Base-by-base conservation (phyloP, 2,113 vertebrate species). In the Leucosticte australis region DNA sequence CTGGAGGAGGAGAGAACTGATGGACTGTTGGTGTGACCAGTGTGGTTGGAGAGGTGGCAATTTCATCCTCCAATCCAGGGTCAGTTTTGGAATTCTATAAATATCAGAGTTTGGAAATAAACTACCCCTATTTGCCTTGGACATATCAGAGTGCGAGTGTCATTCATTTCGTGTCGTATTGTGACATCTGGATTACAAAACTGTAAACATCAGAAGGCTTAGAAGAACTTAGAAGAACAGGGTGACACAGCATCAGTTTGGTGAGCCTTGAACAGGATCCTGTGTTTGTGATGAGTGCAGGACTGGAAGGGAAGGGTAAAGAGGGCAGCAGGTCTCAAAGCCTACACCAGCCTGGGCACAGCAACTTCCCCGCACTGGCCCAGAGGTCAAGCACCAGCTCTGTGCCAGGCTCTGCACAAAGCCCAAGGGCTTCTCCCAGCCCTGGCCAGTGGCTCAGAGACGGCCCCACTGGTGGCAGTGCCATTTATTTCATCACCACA, bases 271-370 rank as follows among this genome's bases (percentile, higher is more conserved):
- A 50, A 47, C 1, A 30, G 37, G 75, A 62, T 9, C 10, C n/a
- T 1, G 10, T 1, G 1, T 79, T 76, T 55, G 41, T 46, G 60
- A 21, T 7, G 49, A 46, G 37, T 0, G 3, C 30, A 22, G 15
- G 49, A 16, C 42, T 44, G 30, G 56, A 52, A 78, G 16, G 35
- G 31, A 27, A 31, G 35, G 23, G 30, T 33, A 22, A 28, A 37
- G 33, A 63, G 18, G 28, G 55, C 37, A 69, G 35, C n/a, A 64
- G 62, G 70, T 9, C 4, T 0, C 67, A 27, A 33, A 53, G 50
- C 11, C 27, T 1, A 27, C 9, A 15, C 15, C 33, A 44, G 44
- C 46, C 41, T 17, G 23, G 20, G 81, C 50, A 76, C 46, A 23
- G 19, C 6, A 22, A 0, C 27, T 69, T 41, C 37, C 21, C 31